These are phyloP conservation scores for Pasiphila rectangulata DNA, from an alignment of 2,888 invertebrate genomes.

Conservation along the genomic window DNA sequence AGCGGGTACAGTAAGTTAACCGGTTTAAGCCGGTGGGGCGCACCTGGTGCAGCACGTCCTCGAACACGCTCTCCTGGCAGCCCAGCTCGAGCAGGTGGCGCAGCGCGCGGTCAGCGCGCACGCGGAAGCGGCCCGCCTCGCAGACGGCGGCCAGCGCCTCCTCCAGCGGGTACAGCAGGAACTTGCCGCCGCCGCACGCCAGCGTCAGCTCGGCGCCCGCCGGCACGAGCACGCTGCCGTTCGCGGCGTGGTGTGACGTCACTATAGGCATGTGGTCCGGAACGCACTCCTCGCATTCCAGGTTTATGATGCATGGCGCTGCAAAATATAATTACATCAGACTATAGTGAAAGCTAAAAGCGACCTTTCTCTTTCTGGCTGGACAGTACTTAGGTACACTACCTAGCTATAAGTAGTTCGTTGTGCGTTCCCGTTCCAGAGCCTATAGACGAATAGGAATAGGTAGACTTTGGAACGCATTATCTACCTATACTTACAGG, in stretches of 20 bases:
- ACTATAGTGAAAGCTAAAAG: too few relatives aligned
- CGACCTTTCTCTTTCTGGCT: too few relatives aligned
- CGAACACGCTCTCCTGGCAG: constrained; percentile 68
- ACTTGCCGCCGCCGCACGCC: constrained; percentile 58
- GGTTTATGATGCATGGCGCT: constrained; percentile 62
- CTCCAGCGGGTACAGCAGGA: constrained; percentile 57
- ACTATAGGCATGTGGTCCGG: constrained; percentile 73
- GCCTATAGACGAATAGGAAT: too few relatives aligned
- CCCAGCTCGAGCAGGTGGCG: constrained; percentile 65
- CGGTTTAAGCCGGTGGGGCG: too few relatives aligned
- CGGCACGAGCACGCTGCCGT: constrained; percentile 41
- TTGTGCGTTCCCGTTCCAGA: too few relatives aligned
- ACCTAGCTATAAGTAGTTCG: too few relatives aligned
- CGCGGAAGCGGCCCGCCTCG: constrained; percentile 55
- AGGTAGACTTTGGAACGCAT: too few relatives aligned
- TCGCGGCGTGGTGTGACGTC: constrained; percentile 53
- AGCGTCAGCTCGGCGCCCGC: constrained; percentile 55
- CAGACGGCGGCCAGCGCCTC: constrained; percentile 46
- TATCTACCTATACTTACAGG: too few relatives aligned
- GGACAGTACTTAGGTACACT: too few relatives aligned
- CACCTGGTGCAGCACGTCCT: constrained; percentile 68
- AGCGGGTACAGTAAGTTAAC: too few relatives aligned
- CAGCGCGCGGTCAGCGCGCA: constrained; percentile 43
- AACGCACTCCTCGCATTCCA: constrained; percentile 66
- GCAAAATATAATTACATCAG: too few relatives aligned